Conservation (phyloP, 2,797 vertebrate genomes). For the Trachurus trachurus region DNA sequence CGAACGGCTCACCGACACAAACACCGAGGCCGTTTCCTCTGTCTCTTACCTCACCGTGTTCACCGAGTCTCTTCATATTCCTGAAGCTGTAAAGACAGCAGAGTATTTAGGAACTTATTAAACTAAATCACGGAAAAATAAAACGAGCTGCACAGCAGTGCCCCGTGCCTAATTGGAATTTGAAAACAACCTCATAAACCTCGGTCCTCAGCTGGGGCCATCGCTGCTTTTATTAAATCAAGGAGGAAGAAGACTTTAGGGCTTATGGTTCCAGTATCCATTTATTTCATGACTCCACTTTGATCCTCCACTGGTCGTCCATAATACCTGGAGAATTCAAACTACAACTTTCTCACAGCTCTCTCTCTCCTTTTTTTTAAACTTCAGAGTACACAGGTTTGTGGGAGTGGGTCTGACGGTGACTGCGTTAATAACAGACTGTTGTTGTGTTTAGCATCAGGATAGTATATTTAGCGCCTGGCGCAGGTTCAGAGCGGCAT, state of each 20-base stretch:
- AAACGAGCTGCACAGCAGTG: conserved; percentile 64
- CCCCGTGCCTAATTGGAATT: conserved; percentile 74
- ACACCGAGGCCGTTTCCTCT: conserved; percentile 52
- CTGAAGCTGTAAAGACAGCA: conserved; percentile 71
- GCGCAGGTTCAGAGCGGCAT: conserved; percentile 57
- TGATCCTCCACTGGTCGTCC: conserved; percentile 65
- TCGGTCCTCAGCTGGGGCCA: conserved; percentile 67
- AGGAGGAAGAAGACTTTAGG: conserved; percentile 66
- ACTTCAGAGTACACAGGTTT: conserved; percentile 3
- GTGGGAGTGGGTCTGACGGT: conserved; percentile 2
- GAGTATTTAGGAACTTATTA: conserved; percentile 82
- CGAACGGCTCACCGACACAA: background rate
- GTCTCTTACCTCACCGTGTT: conserved; percentile 62
- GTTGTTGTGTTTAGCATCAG: conserved; percentile 38
- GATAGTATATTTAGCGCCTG: conserved; percentile 23
- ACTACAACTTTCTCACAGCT: conserved; percentile 35
- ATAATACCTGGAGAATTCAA: conserved; percentile 51
- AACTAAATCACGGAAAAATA: conserved; percentile 81
- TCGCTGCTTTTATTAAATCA: conserved; percentile 73
- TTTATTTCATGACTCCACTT: conserved; percentile 65
- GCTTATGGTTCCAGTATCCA: conserved; percentile 62
- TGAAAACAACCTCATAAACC: conserved; percentile 79
- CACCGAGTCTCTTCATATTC: conserved; percentile 70
- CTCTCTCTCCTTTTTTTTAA: background rate
- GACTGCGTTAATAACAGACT: conserved; percentile 36